Base-by-base conservation (phyloP, 2,888 invertebrate genomes). In the Cotesia congregata region DNA sequence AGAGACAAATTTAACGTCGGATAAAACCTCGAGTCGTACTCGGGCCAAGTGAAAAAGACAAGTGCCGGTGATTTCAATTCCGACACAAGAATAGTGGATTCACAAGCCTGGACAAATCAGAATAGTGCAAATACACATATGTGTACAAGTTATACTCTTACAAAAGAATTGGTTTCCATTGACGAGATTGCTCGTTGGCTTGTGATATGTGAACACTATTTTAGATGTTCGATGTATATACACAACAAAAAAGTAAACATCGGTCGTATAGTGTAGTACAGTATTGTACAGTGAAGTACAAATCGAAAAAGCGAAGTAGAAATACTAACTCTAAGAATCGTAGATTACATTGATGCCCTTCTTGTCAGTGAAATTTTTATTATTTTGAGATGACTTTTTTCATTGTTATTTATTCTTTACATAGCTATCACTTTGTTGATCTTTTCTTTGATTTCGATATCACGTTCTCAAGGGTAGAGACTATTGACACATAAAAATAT, bases 11-110 rank as follows among this genome's bases (percentile, higher is more conserved):
- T 65, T 30, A 12, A 12, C 30, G 65, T 62, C 20, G 65, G 12
- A 12, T 30, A 65, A 12, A 38, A 65, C 12, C 20, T 39, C 30
- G 71, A 71, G 30, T 12, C 15, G 50, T n/a, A 41, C 39, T 15
- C 40, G 60, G 59, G 38, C 38, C 15, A 39, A 39, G 61, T 39
- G 71, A 71, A 61, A 61, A 60, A 71, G 70, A 70, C 39, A 38
- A 12, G 40, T 20, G 60, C 61, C 7, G 71, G 39, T 61, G 39
- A 71, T 62, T 71, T 60, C 61, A 71, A 61, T 61, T 71, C 71
- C 61, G 71, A 61, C 61, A 71, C 61, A 39, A 60, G 61, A 71
- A 71, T 61, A 39, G 50, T 50, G 7, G 65, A 65, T 65, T 65
- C 65, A 17, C 38, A 30, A 30, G 30, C 30, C 30, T 50, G 50